Percentiles rank a stretch among this genome's conserved stretches.
Evolutionary conservation across 1,140 invertebrate genomes (phyloP).

Genomic region (Drosophila nigrodunni): DNA sequence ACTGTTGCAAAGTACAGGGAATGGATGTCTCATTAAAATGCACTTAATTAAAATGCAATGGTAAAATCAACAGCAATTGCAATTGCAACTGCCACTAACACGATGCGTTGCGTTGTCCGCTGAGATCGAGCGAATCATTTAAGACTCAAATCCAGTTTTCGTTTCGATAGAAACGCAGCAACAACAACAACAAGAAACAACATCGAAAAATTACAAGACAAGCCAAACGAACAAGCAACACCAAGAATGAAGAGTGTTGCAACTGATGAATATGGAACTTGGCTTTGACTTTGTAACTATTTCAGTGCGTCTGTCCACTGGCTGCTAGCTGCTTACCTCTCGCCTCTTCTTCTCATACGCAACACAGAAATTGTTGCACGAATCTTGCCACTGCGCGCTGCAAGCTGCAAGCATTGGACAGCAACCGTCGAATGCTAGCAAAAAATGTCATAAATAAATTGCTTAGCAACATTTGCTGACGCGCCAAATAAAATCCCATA

Average conservation of each 20-base stretch:
- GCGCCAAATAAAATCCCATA: slow-evolving; percentile 84
- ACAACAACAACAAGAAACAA: slow-evolving; percentile 35
- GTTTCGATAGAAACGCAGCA: slow-evolving; percentile 76
- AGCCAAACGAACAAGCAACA: slow-evolving; percentile 58
- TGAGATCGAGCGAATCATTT: slow-evolving; percentile 51
- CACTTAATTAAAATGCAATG: slow-evolving; percentile 83
- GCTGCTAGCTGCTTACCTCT: neutral
- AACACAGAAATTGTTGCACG: slow-evolving; percentile 75
- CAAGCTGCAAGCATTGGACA: slow-evolving; percentile 12
- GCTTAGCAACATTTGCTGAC: slow-evolving; percentile 83
- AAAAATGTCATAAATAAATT: slow-evolving; percentile 85
- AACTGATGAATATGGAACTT: slow-evolving; percentile 82
- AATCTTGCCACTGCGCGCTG: slow-evolving; percentile 52
- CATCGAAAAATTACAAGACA: slow-evolving; percentile 78
- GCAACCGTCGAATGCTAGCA: slow-evolving; percentile 34
- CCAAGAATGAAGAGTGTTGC: slow-evolving; percentile 80
- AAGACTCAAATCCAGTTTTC: slow-evolving; percentile 78
- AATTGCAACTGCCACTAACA: slow-evolving; percentile 39
- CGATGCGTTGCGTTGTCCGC: slow-evolving; percentile 21
- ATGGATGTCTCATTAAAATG: slow-evolving; percentile 78
- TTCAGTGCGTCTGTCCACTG: slow-evolving; percentile 62
- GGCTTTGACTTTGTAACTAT: slow-evolving; percentile 70
- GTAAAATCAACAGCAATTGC: slow-evolving; percentile 70
- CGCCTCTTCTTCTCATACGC: neutral
- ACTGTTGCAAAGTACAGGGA: neutral